These are phyloP conservation scores for Apis laboriosa DNA, from an alignment of 1,140 invertebrate genomes.

Conservation along the genomic window DNA sequence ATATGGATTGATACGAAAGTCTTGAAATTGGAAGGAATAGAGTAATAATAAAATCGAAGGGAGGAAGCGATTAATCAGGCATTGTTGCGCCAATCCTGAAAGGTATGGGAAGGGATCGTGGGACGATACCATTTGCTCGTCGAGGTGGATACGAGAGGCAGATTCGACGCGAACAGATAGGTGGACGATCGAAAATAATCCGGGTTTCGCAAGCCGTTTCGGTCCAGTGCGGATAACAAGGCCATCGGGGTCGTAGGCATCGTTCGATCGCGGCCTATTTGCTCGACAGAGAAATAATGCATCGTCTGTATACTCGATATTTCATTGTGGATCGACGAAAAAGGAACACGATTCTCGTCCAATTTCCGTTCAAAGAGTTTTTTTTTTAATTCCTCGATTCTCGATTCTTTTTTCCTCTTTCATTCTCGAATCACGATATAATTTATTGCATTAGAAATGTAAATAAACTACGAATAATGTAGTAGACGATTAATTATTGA, in stretches of 20 bases:
- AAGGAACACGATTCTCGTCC: background rate
- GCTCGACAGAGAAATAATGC: conserved; percentile 10
- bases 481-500: too few relatives aligned
- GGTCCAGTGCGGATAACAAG: conserved; percentile 71
- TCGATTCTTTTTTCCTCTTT: too few relatives aligned
- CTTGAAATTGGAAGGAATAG: background rate
- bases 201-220: conserved; percentile 69
- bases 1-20: too few relatives aligned
- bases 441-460: too few relatives aligned
- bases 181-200: conserved; percentile 64
- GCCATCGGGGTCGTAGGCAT: conserved; percentile 69
- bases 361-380: background rate
- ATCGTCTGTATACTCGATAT: conserved; percentile 3
- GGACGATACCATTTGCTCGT: conserved; percentile 15
- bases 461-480: too few relatives aligned
- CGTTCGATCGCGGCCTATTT: conserved; percentile 57
- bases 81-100: background rate
- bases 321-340: too few relatives aligned
- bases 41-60: background rate
- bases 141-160: conserved; percentile 4
- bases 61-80: conserved; percentile 30
- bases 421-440: too few relatives aligned
- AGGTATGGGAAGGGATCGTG: conserved; percentile 3
- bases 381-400: too few relatives aligned
- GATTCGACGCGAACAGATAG: conserved; percentile 40